phyloP scores from a whole-genome alignment of 2,797 vertebrate species.

The Thaleichthys pacificus region DNA sequence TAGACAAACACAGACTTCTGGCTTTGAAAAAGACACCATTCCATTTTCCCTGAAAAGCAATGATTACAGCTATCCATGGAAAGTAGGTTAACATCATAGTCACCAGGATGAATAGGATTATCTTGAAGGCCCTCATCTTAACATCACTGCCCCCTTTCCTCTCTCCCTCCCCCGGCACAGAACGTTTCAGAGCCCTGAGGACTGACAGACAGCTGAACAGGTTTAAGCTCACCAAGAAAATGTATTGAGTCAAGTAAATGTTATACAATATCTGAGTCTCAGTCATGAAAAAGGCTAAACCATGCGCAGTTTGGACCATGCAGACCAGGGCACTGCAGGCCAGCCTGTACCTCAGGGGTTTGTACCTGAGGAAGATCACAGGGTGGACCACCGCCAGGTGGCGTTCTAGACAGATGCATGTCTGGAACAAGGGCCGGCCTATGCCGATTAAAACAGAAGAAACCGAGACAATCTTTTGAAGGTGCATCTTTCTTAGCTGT shows the following conservation, averaged over 20 bases:
- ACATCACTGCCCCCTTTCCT: slow-evolving; percentile 8
- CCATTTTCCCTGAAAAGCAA: too few species aligned
- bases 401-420: slow-evolving; percentile 34
- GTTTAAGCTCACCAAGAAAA: not conserved
- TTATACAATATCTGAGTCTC: rapidly evolving
- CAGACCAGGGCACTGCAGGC: slow-evolving; percentile 11
- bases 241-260: not conserved
- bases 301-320: not conserved
- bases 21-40: too few species aligned
- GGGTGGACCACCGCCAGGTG: slow-evolving; percentile 39
- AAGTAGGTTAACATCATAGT: too few species aligned
- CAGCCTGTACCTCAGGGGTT: slow-evolving; percentile 31
- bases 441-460: slow-evolving; percentile 8
- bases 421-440: slow-evolving; percentile 26
- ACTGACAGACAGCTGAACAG: not conserved
- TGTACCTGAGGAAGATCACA: slow-evolving; percentile 30
- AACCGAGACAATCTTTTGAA: not conserved
- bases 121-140: slow-evolving; percentile 43
- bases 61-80: too few species aligned
- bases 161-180: not conserved
- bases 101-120: slow-evolving; percentile 28
- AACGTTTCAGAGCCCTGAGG: slow-evolving; percentile 8
- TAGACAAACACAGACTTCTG: too few species aligned
- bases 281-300: not conserved
- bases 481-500: not conserved